phyloP scores from a whole-genome alignment of 1,140 invertebrate genomes.

The Brachystomella parvula region DNA sequence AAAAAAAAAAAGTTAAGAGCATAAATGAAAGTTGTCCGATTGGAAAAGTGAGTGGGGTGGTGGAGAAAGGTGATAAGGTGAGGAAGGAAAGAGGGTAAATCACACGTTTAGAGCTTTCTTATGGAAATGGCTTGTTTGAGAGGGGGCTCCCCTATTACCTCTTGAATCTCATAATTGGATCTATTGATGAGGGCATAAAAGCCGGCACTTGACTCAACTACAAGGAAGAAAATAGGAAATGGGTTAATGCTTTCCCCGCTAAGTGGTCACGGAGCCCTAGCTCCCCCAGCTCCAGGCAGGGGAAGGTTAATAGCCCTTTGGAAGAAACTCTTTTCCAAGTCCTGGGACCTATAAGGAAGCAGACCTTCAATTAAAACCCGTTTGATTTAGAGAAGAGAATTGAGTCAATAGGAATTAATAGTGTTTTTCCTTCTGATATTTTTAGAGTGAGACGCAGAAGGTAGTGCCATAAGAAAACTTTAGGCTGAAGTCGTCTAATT shows the following conservation, averaged over 20 bases:
- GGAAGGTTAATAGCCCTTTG: no score
- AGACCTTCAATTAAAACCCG: background rate
- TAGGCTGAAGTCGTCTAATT: background rate
- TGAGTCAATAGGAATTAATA: background rate
- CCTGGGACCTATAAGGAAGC: background rate
- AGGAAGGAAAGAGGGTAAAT: no score
- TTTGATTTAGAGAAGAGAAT: background rate
- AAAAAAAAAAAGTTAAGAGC: no score
- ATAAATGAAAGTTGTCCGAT: no score
- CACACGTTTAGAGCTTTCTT: no score
- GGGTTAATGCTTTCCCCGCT: background rate
- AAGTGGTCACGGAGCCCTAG: background rate
- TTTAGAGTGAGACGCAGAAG: no score
- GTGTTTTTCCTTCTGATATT: background rate
- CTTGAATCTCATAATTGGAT: slow-evolving; percentile 4
- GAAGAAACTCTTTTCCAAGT: background rate
- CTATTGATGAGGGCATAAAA: background rate
- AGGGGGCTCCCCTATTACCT: no score
- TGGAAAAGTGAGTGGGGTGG: no score
- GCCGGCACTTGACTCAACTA: background rate
- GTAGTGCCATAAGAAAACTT: background rate
- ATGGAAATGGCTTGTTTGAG: no score
- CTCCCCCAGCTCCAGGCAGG: no score
- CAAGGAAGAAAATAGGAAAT: background rate
- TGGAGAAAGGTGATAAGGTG: no score